Percentiles rank a stretch among this genome's conserved stretches.
phyloP scores from a whole-genome alignment of 2,113 vertebrate species.

The Cynopterus brachyotis region DNA sequence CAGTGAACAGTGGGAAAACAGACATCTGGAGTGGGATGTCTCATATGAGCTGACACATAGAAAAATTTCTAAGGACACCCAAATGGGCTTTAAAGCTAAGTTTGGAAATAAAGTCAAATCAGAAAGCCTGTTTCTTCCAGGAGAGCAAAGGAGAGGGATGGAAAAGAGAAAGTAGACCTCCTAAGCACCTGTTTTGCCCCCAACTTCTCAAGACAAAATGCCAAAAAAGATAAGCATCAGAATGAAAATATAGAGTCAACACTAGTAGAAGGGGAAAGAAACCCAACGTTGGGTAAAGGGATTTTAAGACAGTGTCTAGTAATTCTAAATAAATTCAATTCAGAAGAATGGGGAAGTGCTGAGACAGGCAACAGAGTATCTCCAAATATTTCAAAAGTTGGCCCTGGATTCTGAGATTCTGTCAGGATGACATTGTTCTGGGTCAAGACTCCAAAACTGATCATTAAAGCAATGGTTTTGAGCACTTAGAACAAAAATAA shows the following conservation, averaged over 20 bases:
- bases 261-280: neutral
- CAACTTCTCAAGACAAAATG: neutral
- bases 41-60: constrained; percentile 36
- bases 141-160: neutral
- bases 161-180: neutral
- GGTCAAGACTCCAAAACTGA: constrained; percentile 41
- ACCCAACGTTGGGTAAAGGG: neutral
- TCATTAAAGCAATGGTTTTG: constrained; percentile 21
- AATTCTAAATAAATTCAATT: neutral
- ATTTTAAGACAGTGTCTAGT: neutral
- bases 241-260: neutral
- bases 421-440: constrained; percentile 41
- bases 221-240: neutral
- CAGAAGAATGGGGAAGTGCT: neutral
- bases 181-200: neutral
- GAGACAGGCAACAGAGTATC: neutral
- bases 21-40: constrained; percentile 52
- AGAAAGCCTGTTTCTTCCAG: neutral
- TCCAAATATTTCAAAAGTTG: neutral
- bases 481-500: constrained; percentile 24
- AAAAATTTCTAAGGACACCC: constrained; percentile 48
- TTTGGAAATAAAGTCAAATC: constrained; percentile 2
- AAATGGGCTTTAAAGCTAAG: constrained; percentile 44
- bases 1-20: neutral
- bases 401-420: neutral